Evolutionary conservation across 2,797 vertebrate species (phyloP).

Genomic region (Avahi laniger): DNA sequence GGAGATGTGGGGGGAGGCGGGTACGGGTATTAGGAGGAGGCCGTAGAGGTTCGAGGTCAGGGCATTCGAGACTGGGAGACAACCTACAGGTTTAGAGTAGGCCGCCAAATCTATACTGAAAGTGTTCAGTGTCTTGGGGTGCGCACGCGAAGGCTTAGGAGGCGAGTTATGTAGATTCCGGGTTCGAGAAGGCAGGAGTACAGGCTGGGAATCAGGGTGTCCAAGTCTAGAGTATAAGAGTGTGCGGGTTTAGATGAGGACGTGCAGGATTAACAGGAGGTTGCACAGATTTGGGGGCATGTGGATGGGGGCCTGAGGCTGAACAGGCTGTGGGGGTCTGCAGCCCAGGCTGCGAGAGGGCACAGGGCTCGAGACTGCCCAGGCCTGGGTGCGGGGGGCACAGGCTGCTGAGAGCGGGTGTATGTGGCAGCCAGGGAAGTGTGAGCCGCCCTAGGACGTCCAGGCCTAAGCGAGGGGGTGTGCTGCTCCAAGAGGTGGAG

Average conservation of each 20-base stretch:
- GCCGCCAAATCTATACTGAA: background rate
- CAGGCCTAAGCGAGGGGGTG: background rate
- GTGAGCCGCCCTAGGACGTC: background rate
- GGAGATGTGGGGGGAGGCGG: background rate
- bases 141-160: fast-evolving
- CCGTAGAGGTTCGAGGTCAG: background rate
- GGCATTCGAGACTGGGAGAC: background rate
- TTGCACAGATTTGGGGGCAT: background rate
- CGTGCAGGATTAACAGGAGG: background rate
- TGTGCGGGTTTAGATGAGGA: background rate
- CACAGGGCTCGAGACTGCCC: background rate
- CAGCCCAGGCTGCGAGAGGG: background rate
- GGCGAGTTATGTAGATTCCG: background rate
- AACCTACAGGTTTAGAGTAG: background rate
- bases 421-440: slow-evolving; percentile 7
- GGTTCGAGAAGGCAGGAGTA: background rate
- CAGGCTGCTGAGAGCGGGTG: background rate
- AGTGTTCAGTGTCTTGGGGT: no score
- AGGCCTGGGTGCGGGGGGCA: background rate
- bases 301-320: background rate
- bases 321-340: background rate
- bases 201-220: background rate
- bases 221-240: background rate
- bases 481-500: background rate
- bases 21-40: background rate